Conservation (phyloP, 1,140 invertebrate genomes). For the Lucilia cuprina region DNA sequence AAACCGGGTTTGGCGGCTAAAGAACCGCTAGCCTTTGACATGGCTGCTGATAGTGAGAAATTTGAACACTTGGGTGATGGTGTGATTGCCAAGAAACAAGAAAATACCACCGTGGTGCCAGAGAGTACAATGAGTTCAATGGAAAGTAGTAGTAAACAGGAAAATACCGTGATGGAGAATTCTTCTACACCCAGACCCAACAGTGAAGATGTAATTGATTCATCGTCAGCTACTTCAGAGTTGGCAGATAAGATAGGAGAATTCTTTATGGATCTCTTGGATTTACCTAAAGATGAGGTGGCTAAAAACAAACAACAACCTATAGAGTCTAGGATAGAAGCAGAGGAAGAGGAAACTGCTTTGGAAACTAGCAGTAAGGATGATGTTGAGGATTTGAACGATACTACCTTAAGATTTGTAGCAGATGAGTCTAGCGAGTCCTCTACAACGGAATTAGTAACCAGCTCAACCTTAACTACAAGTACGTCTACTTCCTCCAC, state of each 20-base stretch:
- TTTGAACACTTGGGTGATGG: slow-evolving; percentile 60
- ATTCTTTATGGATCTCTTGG: slow-evolving; percentile 58
- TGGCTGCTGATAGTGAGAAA: slow-evolving; percentile 47
- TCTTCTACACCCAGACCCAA: slow-evolving; percentile 27
- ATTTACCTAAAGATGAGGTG: slow-evolving; percentile 43
- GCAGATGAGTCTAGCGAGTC: slow-evolving; percentile 10
- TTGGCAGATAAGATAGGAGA: slow-evolving; percentile 57
- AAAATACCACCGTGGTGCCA: slow-evolving; percentile 33
- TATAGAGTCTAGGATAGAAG: slow-evolving; percentile 43
- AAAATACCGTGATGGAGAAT: neutral
- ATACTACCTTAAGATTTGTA: neutral
- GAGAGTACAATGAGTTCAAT: slow-evolving; percentile 8
- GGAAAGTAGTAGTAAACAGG: neutral
- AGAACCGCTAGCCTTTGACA: slow-evolving; percentile 50
- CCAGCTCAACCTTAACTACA: neutral
- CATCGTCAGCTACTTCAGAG: slow-evolving; percentile 49
- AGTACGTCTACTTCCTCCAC: neutral
- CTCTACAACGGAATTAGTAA: neutral
- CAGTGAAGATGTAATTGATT: neutral
- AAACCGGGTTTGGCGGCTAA: slow-evolving; percentile 45
- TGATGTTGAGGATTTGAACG: neutral
- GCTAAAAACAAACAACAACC: slow-evolving; percentile 38
- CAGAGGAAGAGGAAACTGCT: slow-evolving; percentile 42
- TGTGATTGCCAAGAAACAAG: slow-evolving; percentile 58
- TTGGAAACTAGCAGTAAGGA: neutral